Evolutionary conservation across 2,797 vertebrate genomes (phyloP), one percentile per base, ranked within the genome.

Genomic region (Pempheris klunzingeri): DNA sequence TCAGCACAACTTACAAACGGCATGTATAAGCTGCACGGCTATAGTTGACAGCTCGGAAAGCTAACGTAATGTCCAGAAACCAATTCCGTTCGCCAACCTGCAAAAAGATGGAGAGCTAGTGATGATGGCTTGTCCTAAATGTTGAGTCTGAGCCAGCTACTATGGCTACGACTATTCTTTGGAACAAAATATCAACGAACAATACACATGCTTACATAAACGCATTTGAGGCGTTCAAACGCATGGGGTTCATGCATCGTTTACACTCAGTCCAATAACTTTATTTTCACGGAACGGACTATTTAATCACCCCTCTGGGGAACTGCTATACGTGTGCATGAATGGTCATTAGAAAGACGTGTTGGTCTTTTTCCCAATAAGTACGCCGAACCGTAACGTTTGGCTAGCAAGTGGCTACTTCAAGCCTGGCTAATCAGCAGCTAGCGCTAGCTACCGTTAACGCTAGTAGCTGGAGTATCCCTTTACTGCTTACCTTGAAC

Each of bases 401-500:
- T 71, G 69, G 83, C 63, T 88, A 91, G 88, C 92, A 84, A 89
- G 85, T 68, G 86, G 90, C 90, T 89, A 84, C 82, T 89, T 74
- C 77, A 64, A 87, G 85, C 81, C 76, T 54, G 81, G 92, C 93
- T 92, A 93, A 92, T 90, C 89, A 90, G 79, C 64, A 65, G 92
- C 91, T 92, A 92, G 32, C 84, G 62, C 62, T 74, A 83, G 92
- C 92, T 87, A 85, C 47, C 71, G 63, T 50, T 78, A 57, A 73
- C 36, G 84, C 82, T 90, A 76, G 82, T 72, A 66, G 89, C 83
- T 43, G n/a, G 79, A 87, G 88, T 87, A 82, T 90, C 84, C 78
- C 87, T 86, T 89, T 83, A 93, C 88, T 78, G 90, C 94, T 94
- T 94, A 95, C 95, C 95, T 92, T 90, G 71, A 82, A 80, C 89